Base-by-base conservation (phyloP, 2,113 vertebrate species). In the Sceloporus undulatus region DNA sequence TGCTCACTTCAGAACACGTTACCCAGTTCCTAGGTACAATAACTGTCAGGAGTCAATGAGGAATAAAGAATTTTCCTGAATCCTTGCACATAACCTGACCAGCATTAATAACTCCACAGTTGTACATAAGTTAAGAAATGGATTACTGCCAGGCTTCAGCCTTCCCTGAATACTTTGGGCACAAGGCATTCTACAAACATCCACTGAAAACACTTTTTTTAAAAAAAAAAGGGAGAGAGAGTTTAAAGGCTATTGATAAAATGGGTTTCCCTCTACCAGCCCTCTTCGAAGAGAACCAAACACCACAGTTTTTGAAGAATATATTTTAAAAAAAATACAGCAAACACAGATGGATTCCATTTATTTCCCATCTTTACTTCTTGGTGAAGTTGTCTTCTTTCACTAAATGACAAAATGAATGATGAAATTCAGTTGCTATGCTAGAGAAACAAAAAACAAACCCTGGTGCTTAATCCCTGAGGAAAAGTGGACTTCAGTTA, bases 1-100 rank as follows among this genome's bases (percentile, higher is more conserved):
- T 97, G 97, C 98, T 98, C 97, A 97, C 97, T 98, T 98, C 98
- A 98, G 98, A 98, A 98, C 97, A 98, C 97, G 97, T 98, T 98
- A 98, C 97, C 97, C 96, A 96, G 97, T 97, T 97, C 97, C 97
- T 97, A 97, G 97, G 98, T 98, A 98, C 97, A 97, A 97, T 97
- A 97, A 97, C 97, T 97, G 97, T 97, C 97, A 97, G 96, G 96
- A 97, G 96, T 97, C 97, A 97, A 97, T 97, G 97, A 98, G 97
- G 97, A 97, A 98, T 98, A 98, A 97, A 98, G 97, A 98, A 97
- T 97, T 97, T 97, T 97, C 97, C 95, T 97, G 96, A 98, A 97
- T 98, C 96, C 93, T 97, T 95, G 96, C 97, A 97, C 96, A 98
- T 97, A 98, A 98, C 98, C 98, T 98, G 98, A 98, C 98, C 98